Evolutionary conservation across 2,797 vertebrate species (phyloP), one percentile per base, ranked within the genome.

Genomic region (Clarias platycephalus): DNA sequence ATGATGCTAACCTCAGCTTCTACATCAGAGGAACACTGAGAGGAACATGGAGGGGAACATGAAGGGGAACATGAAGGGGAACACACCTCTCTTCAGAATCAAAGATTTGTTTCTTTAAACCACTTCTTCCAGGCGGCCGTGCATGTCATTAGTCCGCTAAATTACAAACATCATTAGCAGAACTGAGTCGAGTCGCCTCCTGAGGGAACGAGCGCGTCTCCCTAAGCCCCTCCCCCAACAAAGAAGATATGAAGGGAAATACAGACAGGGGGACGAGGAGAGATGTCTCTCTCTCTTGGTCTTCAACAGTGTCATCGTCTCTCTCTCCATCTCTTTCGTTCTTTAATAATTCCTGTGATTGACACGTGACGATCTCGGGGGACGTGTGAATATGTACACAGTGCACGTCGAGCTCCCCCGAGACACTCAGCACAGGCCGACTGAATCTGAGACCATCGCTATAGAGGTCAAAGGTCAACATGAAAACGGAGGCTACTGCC

Each of bases 91-190:
- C 26, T 76, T 8, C 1, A 2, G 74, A 58, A 15, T 18, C 13
- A 53, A 6, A 5, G 9, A 7, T 26, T 10, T 13, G 9, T 70
- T 55, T 55, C 28, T 74, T 74, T 55, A 22, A 76, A 76, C 28
- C 74, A 58, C 26, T 76, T 94, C 92, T 93, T 92, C 90, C 89
- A 90, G 91, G 91, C 91, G 88, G 92, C 91, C 87, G 91, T 91
- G 92, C 92, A 90, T 91, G 92, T 95, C 93, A 94, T 94, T 94
- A 94, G 89, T 90, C 90, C 88, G 86, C 92, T 93, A 91, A 93
- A 94, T 94, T 94, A 93, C 92, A 93, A 94, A 93, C 93, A 94
- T 76, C 74, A 76, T 76, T 76, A 76, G 89, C 88, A 90, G 91
- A 93, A 93, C 91, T 93, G 93, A 94, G 93, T 94, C 91, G 89